Base-by-base conservation (phyloP, 2,113 vertebrate species). In the Lepus timidus region DNA sequence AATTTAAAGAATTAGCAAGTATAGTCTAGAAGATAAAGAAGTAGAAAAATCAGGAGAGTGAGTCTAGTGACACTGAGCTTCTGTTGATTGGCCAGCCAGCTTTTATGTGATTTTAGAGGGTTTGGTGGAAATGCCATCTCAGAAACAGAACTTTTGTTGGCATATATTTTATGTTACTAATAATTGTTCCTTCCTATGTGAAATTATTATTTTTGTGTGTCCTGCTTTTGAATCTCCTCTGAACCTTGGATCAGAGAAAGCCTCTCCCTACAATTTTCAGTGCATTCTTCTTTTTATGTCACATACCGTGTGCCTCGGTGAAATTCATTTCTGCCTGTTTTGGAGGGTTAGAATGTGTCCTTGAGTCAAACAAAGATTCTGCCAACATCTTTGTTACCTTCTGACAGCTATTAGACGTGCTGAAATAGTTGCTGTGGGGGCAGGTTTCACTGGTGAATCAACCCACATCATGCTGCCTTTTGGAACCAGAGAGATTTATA, bases 251-350 rank as follows among this genome's bases (percentile, higher is more conserved):
- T 81, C 61, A 95, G 95, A 96, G 94, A 31, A 67, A 90, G 52
- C 89, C 6, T 93, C 55, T 95, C 75, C 90, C 78, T 95, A 90
- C 88, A 92, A 79, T 96, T 95, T 90, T 95, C 78, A 95, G 27
- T 39, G 9, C 55, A 58, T 58, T 44, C 61, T 9, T 58, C 70
- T 83, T 97, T 96, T 96, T 95, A 81, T 73, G n/a, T 94, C 96
- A 76, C 83, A 58, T n/a, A 71, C 36, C 94, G 31, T 62, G 9
- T 86, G 65, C 96, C 85, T 96, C 78, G 74, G 85, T 85, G 91
- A 68, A 75, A 90, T 93, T 78, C 94, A 14, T 95, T 94, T 95
- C 71, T 70, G 33, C 64, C 94, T 44, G n/a, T 6, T 11, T 1
- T 74, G 44, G 65, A 51, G 68, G 68, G 22, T 92, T 90, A 90